Conservation (phyloP, 1,140 invertebrate species). For the Triops cancriformis region DNA sequence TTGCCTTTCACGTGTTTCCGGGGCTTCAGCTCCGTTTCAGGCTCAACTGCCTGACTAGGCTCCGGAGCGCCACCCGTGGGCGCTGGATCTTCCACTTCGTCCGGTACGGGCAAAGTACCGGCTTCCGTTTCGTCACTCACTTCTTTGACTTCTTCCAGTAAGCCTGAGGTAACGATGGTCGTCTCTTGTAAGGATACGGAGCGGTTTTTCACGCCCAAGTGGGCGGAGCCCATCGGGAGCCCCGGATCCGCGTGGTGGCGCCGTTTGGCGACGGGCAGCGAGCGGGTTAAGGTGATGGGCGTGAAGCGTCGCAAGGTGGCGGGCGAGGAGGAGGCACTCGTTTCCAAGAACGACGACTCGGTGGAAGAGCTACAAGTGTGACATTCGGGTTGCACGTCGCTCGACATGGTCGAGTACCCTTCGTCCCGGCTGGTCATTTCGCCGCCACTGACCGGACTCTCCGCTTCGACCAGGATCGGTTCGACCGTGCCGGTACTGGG, state of each 20-base stretch:
- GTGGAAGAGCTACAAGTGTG: conserved; percentile 19
- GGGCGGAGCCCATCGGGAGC: background rate
- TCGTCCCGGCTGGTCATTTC: conserved; percentile 56
- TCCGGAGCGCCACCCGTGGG: no score
- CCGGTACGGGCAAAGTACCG: background rate
- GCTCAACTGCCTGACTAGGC: background rate
- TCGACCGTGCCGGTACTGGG: conserved; percentile 52
- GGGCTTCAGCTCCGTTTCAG: background rate
- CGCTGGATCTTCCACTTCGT: background rate
- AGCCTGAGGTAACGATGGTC: conserved; percentile 34
- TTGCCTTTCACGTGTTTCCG: background rate
- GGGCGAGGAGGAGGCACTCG: conserved; percentile 23
- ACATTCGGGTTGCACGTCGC: conserved; percentile 65
- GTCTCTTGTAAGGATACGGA: conserved; percentile 28
- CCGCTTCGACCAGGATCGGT: conserved; percentile 42
- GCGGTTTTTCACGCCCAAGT: conserved; percentile 22
- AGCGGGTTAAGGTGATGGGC: conserved; percentile 20
- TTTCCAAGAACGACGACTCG: conserved; percentile 24
- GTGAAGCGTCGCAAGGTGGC: conserved; percentile 23
- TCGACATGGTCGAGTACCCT: conserved; percentile 82
- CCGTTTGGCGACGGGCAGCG: conserved; percentile 23
- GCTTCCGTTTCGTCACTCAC: conserved; percentile 33
- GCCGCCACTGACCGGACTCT: conserved; percentile 47
- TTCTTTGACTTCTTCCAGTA: conserved; percentile 58
- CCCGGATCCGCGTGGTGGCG: background rate